Evolutionary conservation across 2,888 invertebrate genomes (phyloP).

Genomic region (Megastigmus dorsalis): DNA sequence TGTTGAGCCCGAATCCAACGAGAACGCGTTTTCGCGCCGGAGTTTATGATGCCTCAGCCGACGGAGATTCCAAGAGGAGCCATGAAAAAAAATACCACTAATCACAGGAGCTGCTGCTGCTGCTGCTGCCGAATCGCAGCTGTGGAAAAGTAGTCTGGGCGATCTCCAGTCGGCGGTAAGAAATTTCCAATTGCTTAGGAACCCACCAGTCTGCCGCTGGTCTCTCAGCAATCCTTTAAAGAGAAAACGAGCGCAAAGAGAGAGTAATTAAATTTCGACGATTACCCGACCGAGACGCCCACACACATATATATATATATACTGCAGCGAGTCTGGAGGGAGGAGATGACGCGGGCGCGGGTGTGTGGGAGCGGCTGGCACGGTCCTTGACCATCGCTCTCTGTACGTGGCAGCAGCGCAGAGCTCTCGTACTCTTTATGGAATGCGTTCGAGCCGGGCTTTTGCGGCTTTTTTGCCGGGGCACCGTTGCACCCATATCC

Average conservation of each 20-base stretch:
- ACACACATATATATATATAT: too few relatives aligned
- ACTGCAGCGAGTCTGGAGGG: too few relatives aligned
- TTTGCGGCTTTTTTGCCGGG: too few relatives aligned
- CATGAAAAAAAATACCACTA: slow-evolving; percentile 43
- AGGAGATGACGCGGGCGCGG: too few relatives aligned
- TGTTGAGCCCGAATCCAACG: too few relatives aligned
- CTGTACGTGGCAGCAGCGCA: too few relatives aligned
- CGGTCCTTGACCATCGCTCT: too few relatives aligned
- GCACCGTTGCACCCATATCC: too few relatives aligned
- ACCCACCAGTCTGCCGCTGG: background rate
- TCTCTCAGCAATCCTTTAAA: background rate
- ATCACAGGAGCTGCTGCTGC: slow-evolving; percentile 32
- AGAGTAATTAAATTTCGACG: slow-evolving; percentile 44
- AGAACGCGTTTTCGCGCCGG: background rate
- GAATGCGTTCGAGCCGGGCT: too few relatives aligned
- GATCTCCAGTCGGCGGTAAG: background rate
- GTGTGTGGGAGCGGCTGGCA: too few relatives aligned
- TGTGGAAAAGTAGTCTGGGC: slow-evolving; percentile 8
- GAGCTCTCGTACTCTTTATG: too few relatives aligned
- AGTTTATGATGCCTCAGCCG: slow-evolving; percentile 56
- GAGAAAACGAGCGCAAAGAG: background rate
- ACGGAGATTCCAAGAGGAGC: slow-evolving; percentile 57
- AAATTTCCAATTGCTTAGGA: slow-evolving; percentile 3
- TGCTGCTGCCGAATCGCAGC: slow-evolving; percentile 2
- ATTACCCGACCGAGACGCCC: too few relatives aligned